A percentile compares a stretch with the other conserved stretches of the same genome.
phyloP scores from a whole-genome alignment of 2,888 invertebrate genomes.

The Cremastinae sp. region DNA sequence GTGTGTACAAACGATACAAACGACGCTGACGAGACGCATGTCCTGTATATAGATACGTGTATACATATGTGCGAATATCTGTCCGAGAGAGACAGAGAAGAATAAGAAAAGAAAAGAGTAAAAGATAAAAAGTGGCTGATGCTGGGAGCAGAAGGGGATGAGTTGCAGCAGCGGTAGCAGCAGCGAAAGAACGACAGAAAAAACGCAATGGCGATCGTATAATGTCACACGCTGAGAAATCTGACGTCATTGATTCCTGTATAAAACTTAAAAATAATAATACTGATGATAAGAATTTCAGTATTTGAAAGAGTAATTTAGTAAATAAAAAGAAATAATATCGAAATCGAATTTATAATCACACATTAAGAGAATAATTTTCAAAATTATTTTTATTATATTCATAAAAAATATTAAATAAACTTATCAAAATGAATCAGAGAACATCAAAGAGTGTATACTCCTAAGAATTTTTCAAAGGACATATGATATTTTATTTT shows the following conservation, averaged over 20 bases:
- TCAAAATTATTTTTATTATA: too few species aligned
- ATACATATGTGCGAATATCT: constrained; percentile 35
- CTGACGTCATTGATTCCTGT: constrained; percentile 65
- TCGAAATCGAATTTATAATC: too few species aligned
- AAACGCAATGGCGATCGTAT: constrained; percentile 52
- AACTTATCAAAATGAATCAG: too few species aligned
- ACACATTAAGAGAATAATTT: too few species aligned
- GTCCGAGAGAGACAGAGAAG: constrained; percentile 38
- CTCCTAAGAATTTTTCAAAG: too few species aligned
- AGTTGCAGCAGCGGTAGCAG: constrained; percentile 1
- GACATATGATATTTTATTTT: too few species aligned
- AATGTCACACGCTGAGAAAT: constrained; percentile 70
- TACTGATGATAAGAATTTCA: constrained; percentile 19
- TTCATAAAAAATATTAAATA: too few species aligned
- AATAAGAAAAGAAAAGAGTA: constrained; percentile 54
- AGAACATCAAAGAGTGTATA: too few species aligned
- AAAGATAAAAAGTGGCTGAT: constrained; percentile 29
- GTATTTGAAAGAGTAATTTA: neutral
- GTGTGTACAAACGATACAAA: neutral
- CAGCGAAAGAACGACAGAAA: constrained; percentile 36
- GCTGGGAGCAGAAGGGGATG: neutral
- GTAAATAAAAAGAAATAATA: too few species aligned
- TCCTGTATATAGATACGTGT: constrained; percentile 30
- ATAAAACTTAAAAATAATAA: constrained; percentile 5
- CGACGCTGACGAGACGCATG: constrained; percentile 27